A percentile compares a stretch with the other conserved stretches of the same genome.
Conservation (phyloP, 1,140 invertebrate species). For the Drosophila suzukii region DNA sequence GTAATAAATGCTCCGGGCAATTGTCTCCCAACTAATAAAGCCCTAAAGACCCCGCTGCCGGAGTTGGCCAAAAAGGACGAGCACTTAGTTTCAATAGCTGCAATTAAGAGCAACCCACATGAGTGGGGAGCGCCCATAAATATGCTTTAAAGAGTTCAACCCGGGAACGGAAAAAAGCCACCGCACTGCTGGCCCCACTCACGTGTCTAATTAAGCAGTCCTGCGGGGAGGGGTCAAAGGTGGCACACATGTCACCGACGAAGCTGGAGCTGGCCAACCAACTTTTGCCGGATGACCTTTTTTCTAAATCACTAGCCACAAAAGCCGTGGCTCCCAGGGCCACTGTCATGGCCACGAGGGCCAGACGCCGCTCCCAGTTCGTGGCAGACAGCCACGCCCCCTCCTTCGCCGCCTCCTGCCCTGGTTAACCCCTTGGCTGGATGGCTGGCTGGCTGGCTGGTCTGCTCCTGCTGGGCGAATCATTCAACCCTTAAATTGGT, state of each 20-base stretch:
- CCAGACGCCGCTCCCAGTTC: constrained; percentile 72
- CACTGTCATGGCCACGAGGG: constrained; percentile 55
- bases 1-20: constrained; percentile 57
- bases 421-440: constrained; percentile 14
- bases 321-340: constrained; percentile 50
- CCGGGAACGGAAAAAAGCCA: constrained; percentile 32
- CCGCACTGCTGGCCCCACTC: constrained; percentile 46
- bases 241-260: constrained; percentile 55
- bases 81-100: constrained; percentile 80
- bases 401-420: not conserved
- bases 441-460: constrained; percentile 18
- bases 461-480: constrained; percentile 55
- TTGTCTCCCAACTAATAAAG: constrained; percentile 61
- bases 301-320: constrained; percentile 79
- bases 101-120: constrained; percentile 74
- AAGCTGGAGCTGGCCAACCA: constrained; percentile 56
- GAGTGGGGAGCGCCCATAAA: constrained; percentile 53
- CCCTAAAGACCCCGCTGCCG: constrained; percentile 27
- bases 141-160: constrained; percentile 72
- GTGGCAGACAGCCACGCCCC: constrained; percentile 26
- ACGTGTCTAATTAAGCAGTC: constrained; percentile 77
- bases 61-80: constrained; percentile 51
- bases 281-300: constrained; percentile 73
- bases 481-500: constrained; percentile 83
- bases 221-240: constrained; percentile 21